Percentiles rank a stretch among this genome's conserved stretches.
These are phyloP conservation scores for Sogatella furcifera DNA, from an alignment of 1,140 invertebrate genomes.

Conservation along the genomic window DNA sequence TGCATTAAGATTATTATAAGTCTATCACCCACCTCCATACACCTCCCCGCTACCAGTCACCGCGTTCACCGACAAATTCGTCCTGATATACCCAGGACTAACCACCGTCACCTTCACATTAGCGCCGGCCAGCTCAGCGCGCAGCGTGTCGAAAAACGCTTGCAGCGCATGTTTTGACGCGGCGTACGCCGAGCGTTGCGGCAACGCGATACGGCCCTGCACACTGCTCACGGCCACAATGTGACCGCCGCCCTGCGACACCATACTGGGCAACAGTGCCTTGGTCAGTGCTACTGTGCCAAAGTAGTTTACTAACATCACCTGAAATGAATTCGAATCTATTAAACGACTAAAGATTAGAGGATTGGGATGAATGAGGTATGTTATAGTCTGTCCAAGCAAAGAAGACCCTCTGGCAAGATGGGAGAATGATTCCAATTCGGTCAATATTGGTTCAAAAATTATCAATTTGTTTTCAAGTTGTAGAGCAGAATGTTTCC, in stretches of 20 bases:
- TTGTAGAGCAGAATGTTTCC: no score
- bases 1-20: no score
- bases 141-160: conserved; percentile 72
- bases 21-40: conserved; percentile 55
- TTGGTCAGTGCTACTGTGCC: conserved; percentile 82
- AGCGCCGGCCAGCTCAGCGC: conserved; percentile 63
- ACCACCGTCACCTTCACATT: conserved; percentile 72
- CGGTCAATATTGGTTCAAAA: no score
- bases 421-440: no score
- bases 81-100: conserved; percentile 83
- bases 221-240: conserved; percentile 88
- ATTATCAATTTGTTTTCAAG: no score
- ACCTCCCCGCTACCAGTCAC: conserved; percentile 60
- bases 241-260: conserved; percentile 62
- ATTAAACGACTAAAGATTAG: no score
- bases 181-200: conserved; percentile 77
- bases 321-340: no score
- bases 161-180: conserved; percentile 92
- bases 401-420: no score
- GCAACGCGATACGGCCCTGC: conserved; percentile 84
- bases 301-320: conserved; percentile 94
- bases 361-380: no score
- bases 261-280: conserved; percentile 76
- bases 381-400: no score
- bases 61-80: conserved; percentile 80